A percentile compares a stretch with the other conserved stretches of the same genome.
Conservation (phyloP, 2,797 vertebrate genomes). For the Phataginus tetradactyla region DNA sequence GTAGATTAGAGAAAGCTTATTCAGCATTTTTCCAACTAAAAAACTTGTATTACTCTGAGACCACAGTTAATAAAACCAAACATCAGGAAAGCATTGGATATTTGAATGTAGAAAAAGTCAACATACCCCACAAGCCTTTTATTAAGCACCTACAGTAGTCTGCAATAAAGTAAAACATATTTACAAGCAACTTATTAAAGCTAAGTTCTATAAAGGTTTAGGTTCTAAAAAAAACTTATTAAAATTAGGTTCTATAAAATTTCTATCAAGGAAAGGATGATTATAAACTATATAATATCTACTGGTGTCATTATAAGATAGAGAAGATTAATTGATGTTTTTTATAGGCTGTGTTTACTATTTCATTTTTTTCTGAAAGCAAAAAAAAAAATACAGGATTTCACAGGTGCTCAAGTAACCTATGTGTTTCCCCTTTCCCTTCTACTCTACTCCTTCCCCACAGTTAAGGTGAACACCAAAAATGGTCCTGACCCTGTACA, state of each 20-base stretch:
- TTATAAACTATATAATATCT: neutral
- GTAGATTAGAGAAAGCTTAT: neutral
- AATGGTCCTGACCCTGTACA: neutral
- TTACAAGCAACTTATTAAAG: neutral
- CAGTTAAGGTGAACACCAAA: neutral
- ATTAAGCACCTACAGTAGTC: neutral
- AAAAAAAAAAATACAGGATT: neutral
- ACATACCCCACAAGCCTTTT: neutral
- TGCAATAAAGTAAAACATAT: neutral
- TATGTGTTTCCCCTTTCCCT: neutral
- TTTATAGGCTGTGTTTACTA: neutral
- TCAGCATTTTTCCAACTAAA: neutral
- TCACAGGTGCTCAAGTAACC: neutral
- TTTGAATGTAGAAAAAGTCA: neutral
- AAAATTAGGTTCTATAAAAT: neutral
- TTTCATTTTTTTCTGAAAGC: neutral
- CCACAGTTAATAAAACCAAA: neutral
- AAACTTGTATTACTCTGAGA: neutral
- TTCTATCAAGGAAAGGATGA: neutral
- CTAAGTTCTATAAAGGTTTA: no score
- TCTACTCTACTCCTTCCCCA: rapidly evolving
- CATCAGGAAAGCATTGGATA: neutral
- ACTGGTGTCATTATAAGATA: neutral
- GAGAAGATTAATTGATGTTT: neutral
- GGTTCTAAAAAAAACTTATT: no score